Conservation (phyloP, 2,797 vertebrate species). For the Pampus argenteus region DNA sequence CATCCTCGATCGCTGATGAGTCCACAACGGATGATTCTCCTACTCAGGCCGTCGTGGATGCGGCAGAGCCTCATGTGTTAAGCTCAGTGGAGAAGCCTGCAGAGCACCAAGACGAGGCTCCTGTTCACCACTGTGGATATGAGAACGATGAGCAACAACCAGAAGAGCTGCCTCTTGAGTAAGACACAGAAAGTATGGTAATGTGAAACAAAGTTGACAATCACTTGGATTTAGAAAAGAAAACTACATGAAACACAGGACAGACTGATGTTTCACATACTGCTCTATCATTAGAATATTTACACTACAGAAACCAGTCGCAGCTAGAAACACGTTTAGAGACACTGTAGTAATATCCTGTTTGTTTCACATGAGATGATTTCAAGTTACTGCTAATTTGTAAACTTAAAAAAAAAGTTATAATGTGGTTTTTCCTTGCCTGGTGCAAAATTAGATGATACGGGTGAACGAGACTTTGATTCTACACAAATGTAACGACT, state of each 20-base stretch:
- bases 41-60: conserved; percentile 16
- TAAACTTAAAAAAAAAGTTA: conserved; percentile 18
- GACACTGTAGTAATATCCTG: conserved; percentile 11
- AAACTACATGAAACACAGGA: conserved; percentile 22
- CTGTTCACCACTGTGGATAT: conserved; percentile 46
- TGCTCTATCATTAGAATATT: conserved; percentile 18
- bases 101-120: conserved; percentile 33
- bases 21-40: not conserved
- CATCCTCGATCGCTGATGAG: conserved; percentile 8
- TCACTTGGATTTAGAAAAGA: conserved; percentile 49
- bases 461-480: conserved; percentile 34
- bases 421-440: conserved; percentile 10
- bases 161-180: conserved; percentile 47
- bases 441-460: conserved; percentile 26
- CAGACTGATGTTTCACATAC: not conserved
- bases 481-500: conserved; percentile 37
- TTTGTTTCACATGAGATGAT: conserved; percentile 33
- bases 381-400: conserved; percentile 51
- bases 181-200: conserved; percentile 30
- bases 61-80: conserved; percentile 9
- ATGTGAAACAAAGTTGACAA: conserved; percentile 54
- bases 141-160: conserved; percentile 37
- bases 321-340: conserved; percentile 19
- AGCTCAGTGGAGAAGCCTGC: conserved; percentile 27
- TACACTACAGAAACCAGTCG: conserved; percentile 45